Evolutionary conservation across 2,113 vertebrate genomes (phyloP).

Genomic region (Gila orcuttii): DNA sequence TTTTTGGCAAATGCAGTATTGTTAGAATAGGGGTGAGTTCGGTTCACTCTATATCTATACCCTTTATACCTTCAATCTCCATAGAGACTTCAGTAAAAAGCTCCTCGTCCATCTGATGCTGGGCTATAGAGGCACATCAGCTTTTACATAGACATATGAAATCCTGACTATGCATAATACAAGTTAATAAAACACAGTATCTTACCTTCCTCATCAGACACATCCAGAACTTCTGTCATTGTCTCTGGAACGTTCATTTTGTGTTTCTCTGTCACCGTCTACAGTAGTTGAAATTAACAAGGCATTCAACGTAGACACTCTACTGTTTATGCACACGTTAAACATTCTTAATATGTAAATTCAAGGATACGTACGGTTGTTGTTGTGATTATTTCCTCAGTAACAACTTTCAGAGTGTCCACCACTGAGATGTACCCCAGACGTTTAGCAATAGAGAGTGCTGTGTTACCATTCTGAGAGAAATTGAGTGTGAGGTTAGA

Average conservation of each 20-base stretch:
- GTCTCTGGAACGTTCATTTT: slow-evolving; percentile 98
- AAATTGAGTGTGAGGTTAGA: slow-evolving; percentile 33
- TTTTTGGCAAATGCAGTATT: not conserved
- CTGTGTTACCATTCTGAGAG: slow-evolving; percentile 95
- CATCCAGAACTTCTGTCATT: slow-evolving; percentile 96
- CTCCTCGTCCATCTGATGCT: slow-evolving; percentile 64
- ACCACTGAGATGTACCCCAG: slow-evolving; percentile 99
- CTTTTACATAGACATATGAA: not conserved
- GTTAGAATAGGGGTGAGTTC: not conserved
- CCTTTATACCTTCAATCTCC: slow-evolving; percentile 66
- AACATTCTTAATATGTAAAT: not conserved
- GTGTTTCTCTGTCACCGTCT: slow-evolving; percentile 98
- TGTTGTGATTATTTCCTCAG: slow-evolving; percentile 93
- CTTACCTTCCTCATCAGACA: slow-evolving; percentile 98
- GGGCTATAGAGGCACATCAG: slow-evolving; percentile 55
- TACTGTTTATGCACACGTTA: not conserved
- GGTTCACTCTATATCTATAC: slow-evolving; percentile 17
- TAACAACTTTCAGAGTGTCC: slow-evolving; percentile 96
- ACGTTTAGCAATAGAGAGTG: slow-evolving; percentile 92
- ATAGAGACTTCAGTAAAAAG: slow-evolving; percentile 64
- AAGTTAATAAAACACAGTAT: not conserved
- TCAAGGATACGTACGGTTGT: slow-evolving; percentile 84
- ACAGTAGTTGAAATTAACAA: slow-evolving; percentile 23
- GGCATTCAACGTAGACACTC: not conserved
- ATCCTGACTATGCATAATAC: not conserved